Evolutionary conservation across 2,888 invertebrate species (phyloP), one percentile per base, ranked within the genome.

Genomic region (Merodon equestris): DNA sequence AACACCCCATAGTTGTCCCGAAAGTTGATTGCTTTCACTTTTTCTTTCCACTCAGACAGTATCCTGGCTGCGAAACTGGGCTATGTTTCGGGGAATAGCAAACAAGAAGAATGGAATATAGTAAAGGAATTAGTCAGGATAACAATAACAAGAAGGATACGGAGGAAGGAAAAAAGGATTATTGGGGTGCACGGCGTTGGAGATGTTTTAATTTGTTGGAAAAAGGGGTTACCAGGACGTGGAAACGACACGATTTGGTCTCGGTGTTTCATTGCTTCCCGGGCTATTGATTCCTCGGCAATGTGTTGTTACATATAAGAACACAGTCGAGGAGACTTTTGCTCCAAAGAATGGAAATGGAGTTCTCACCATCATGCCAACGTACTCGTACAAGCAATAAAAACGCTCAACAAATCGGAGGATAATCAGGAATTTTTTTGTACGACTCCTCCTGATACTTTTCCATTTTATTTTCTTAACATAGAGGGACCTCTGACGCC

Each of bases 31-130:
- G 51, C 50, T 57, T 64, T 53, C 27, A 38, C 18, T 57, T 51
- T n/a, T 57, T 64, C 57, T 38, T 48, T 47, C 15, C 9, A 7
- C 17, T 48, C 14, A 13, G 27, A 66, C 17, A 14, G 7, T 34
- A 44, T 40, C 48, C 19, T 14, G 10, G 9, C 40, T 40, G 9
- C 1, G 48, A 27, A 18, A 45, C 36, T 42, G 7, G 38, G 19
- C 14, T 18, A 36, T 3, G 0, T 36, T 2, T 1, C 17, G 19
- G 9, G 12, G 19, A 12, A 15, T n/a, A 27, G 13, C 14, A 27
- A 48, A 50, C 63, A 63, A 17, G 45, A 63, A 72, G 50, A 44
- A 45, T 64, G 63, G 56, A 56, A 19, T 54, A 56, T 63, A 72
- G 38, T 64, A 56, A 5, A 34, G 57, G 45, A 57, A 72, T 72